Percentiles rank a stretch among this genome's conserved stretches.
Evolutionary conservation across 2,113 vertebrate genomes (phyloP).

Genomic region (Eurypyga helias): DNA sequence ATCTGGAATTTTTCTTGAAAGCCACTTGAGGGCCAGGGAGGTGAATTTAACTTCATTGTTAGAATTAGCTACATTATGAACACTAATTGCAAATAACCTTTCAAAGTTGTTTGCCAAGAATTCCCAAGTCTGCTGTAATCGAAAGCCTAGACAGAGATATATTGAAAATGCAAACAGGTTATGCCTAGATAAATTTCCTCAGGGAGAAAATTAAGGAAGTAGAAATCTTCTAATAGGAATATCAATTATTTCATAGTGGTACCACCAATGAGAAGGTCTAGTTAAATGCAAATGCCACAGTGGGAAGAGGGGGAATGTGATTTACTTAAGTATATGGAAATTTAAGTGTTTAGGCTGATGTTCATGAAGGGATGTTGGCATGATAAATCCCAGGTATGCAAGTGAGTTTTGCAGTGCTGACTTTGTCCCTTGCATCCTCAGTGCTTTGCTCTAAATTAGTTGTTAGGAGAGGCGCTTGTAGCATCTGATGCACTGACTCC

Average conservation of each 20-base stretch:
- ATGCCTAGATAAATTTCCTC: not conserved
- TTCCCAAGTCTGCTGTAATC: not conserved
- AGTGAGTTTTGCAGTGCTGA: not conserved
- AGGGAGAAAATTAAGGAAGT: constrained; percentile 6
- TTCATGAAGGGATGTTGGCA: not conserved
- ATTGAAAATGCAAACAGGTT: not conserved
- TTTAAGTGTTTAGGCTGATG: not conserved
- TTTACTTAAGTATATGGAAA: not conserved
- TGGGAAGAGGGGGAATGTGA: not conserved
- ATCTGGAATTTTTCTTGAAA: not conserved
- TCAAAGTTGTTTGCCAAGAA: not conserved
- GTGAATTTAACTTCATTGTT: not conserved
- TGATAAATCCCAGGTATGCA: not conserved
- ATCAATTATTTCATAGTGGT: not conserved
- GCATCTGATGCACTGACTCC: not conserved
- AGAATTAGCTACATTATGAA: constrained; percentile 2
- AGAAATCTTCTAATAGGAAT: not conserved
- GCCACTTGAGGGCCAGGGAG: not conserved
- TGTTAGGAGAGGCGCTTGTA: not conserved
- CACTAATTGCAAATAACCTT: constrained; percentile 26
- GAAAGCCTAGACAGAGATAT: not conserved
- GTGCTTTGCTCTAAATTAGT: not conserved
- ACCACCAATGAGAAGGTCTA: not conserved
- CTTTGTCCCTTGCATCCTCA: not conserved
- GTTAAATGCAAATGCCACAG: not conserved